phyloP scores from a whole-genome alignment of 2,888 invertebrate species.

The Sphinx pinastri region DNA sequence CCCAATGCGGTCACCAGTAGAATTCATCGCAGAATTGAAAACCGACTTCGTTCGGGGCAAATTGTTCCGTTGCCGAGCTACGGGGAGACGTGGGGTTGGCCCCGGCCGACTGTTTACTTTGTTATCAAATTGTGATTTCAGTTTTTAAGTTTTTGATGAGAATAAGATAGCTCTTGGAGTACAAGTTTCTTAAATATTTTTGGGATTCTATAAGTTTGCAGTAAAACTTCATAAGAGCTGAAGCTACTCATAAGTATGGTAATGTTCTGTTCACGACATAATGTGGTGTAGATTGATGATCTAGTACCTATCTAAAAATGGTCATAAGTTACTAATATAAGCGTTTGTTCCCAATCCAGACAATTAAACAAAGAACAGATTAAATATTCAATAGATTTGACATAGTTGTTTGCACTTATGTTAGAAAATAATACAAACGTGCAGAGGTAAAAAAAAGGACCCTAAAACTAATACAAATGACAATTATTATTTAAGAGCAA shows the following conservation, averaged over 20 bases:
- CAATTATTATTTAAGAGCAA: too few species aligned
- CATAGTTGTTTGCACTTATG: neutral
- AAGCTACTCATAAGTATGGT: too few species aligned
- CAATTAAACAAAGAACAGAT: too few species aligned
- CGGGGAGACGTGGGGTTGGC: conserved; percentile 34
- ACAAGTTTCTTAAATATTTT: neutral
- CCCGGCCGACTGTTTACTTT: conserved; percentile 37
- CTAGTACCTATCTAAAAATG: too few species aligned
- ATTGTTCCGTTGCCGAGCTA: conserved; percentile 60
- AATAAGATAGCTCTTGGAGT: neutral
- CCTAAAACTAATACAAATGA: too few species aligned
- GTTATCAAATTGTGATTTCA: conserved; percentile 27
- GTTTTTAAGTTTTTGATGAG: conserved; percentile 7
- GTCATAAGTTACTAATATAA: too few species aligned
- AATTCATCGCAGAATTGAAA: conserved; percentile 75
- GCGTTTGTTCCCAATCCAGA: too few species aligned
- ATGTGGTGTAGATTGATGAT: too few species aligned
- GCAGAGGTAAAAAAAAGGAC: too few species aligned
- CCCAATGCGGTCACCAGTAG: conserved; percentile 56
- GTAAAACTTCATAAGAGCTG: too few species aligned
- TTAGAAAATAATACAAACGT: neutral
- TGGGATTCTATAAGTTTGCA: neutral
- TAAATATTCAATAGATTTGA: too few species aligned
- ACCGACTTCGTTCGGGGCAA: conserved; percentile 61
- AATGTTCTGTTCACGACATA: too few species aligned